Base-by-base conservation (phyloP, 2,113 vertebrate genomes). In the Psammodynastes pulverulentus region DNA sequence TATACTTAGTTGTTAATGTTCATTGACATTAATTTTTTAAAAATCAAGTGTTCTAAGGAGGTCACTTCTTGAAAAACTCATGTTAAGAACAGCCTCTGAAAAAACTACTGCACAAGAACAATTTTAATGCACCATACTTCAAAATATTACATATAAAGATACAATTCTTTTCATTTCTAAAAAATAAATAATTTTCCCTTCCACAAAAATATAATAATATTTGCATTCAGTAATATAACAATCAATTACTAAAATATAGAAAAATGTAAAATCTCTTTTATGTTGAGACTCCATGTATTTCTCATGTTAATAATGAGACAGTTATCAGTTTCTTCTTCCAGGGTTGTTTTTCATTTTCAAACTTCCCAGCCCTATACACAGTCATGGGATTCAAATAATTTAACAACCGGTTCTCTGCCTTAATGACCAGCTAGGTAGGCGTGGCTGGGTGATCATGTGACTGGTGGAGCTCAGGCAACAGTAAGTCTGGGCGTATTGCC, bases 1-100 rank as follows among this genome's bases (percentile, higher is more conserved):
- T 96, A 94, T 94, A 96, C 95, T 96, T 96, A 97, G 95, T 89
- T 95, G 93, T 49, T 93, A 93, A 56, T 96, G 90, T 95, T 96
- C 94, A 95, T 94, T 94, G 51, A 95, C 95, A 86, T 43, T 95
- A 92, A 96, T 94, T 91, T 67, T 67, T 92, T 21, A 67, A 94
- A 92, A 58, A 94, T 48, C 86, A 89, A 89, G 45, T 29, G 29
- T 89, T 96, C 92, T 93, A 92, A 5, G 5, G 93, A 96, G 92
- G 95, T 94, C 94, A 93, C 87, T 94, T 95, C 90, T 92, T 95
- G 53, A 85, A 92, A 53, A 92, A 49, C 45, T 39, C 49, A 54
- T 43, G 52, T 54, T 95, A 95, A 93, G 94, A 96, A 96, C 84
- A 84, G 87, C 84, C 51, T 88, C 48, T 91, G 86, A 43, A 79